phyloP scores from a whole-genome alignment of 2,113 vertebrate species.

The Podocnemis expansa region DNA sequence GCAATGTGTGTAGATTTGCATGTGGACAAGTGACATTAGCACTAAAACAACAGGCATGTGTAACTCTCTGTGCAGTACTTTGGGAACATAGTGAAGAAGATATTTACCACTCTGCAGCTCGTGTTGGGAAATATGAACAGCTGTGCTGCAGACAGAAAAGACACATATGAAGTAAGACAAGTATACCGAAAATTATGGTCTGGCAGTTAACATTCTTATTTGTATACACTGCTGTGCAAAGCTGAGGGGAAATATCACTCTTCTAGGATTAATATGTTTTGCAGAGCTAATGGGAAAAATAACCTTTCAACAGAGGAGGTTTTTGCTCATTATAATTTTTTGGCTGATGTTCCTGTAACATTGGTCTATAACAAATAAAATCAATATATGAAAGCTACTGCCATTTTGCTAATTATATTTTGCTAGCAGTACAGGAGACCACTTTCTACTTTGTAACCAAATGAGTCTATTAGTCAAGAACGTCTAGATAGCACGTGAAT shows the following conservation, averaged over 20 bases:
- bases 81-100: conserved; percentile 39
- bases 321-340: conserved; percentile 65
- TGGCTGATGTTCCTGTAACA: conserved; percentile 50
- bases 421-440: conserved; percentile 24
- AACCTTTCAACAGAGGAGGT: conserved; percentile 61
- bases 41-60: conserved; percentile 8
- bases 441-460: conserved; percentile 23
- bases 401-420: conserved; percentile 72
- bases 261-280: conserved; percentile 71
- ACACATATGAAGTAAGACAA: conserved; percentile 45
- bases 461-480: conserved; percentile 1
- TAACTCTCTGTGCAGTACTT: conserved; percentile 51
- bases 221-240: conserved; percentile 68
- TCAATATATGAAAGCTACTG: conserved; percentile 61
- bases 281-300: conserved; percentile 57
- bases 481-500: neutral
- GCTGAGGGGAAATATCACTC: conserved; percentile 54
- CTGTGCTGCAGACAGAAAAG: conserved; percentile 50
- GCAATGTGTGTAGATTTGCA: conserved; percentile 42
- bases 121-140: conserved; percentile 65
- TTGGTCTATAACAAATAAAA: conserved; percentile 64
- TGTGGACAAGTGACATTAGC: conserved; percentile 32
- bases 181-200: conserved; percentile 63
- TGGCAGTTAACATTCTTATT: conserved; percentile 73
- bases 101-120: conserved; percentile 35